Percentiles rank a stretch among this genome's conserved stretches.
Conservation (phyloP, 2,888 invertebrate species). For the Bugulina stolonifera region DNA sequence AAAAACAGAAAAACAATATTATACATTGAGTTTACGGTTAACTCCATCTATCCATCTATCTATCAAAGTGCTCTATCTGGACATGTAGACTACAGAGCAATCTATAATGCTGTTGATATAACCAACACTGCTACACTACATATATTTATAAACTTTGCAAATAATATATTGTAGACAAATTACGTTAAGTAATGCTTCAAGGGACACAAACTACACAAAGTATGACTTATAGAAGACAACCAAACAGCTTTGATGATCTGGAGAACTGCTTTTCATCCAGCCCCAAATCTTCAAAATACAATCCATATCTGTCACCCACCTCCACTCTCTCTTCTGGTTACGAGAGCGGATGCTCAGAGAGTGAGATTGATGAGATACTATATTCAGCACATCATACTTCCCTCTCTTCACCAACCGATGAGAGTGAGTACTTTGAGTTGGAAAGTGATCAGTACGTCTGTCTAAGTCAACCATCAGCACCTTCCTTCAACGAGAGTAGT, state of each 20-base stretch:
- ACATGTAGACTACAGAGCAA: no score
- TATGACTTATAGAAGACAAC: background rate
- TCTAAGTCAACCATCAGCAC: background rate
- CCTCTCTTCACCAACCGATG: background rate
- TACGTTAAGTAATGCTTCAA: constrained; percentile 1
- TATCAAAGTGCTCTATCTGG: no score
- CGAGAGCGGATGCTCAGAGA: constrained; percentile 10
- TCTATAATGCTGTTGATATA: no score
- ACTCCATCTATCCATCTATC: no score
- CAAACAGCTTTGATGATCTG: background rate
- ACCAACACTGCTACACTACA: no score
- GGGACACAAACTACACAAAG: background rate
- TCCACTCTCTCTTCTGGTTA: constrained; percentile 19
- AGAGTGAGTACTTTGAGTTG: constrained; percentile 6
- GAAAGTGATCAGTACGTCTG: constrained; percentile 26
- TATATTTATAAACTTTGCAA: no score
- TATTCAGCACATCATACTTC: background rate
- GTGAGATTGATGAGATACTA: constrained; percentile 12
- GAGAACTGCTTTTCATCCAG: background rate
- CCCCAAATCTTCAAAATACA: background rate
- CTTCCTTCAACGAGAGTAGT: background rate
- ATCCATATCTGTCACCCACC: background rate
- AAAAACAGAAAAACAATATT: no score
- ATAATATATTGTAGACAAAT: background rate
- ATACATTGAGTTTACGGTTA: no score